Percentiles rank a stretch among this genome's conserved stretches.
These are phyloP conservation scores for Hemicentrotus pulcherrimus DNA, from an alignment of 35 echinoderm and acorn worm genomes.

Conservation along the genomic window DNA sequence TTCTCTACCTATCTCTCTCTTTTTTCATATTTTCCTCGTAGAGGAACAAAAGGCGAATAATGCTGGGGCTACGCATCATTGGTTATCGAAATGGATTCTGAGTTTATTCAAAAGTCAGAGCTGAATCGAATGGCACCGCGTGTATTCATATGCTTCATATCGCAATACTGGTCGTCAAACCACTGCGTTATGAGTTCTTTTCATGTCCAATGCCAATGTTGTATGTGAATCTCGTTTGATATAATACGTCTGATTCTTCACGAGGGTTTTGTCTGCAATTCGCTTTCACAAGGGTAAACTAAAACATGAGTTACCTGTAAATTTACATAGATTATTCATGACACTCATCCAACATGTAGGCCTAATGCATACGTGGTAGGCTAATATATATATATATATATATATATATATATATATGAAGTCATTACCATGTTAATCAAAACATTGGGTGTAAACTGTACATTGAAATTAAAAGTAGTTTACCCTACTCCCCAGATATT, in stretches of 20 bases:
- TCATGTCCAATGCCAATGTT: not conserved
- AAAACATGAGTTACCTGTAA: too few species aligned
- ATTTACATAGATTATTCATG: too few species aligned
- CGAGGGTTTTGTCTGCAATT: not conserved
- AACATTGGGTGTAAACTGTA: too few species aligned
- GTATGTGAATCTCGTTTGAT: not conserved
- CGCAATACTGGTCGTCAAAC: not conserved
- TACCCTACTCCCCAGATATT: too few species aligned
- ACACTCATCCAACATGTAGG: too few species aligned
- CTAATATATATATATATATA: too few species aligned
- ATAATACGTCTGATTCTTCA: not conserved
- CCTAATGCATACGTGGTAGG: too few species aligned
- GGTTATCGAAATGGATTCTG: conserved; percentile 10
- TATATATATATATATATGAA: too few species aligned
- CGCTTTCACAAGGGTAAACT: too few species aligned
- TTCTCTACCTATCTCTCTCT: not conserved
- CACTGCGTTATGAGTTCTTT: not conserved
- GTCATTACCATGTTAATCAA: too few species aligned
- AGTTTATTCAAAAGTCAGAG: not conserved
- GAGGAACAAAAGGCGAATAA: not conserved
- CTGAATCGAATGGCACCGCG: not conserved
- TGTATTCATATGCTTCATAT: not conserved
- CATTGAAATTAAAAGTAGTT: too few species aligned
- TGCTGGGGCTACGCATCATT: conserved; percentile 5
- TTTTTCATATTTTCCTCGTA: not conserved